Evolutionary conservation across 2,888 invertebrate genomes (phyloP), one percentile per base, ranked within the genome.

Genomic region (Muscina levida): DNA sequence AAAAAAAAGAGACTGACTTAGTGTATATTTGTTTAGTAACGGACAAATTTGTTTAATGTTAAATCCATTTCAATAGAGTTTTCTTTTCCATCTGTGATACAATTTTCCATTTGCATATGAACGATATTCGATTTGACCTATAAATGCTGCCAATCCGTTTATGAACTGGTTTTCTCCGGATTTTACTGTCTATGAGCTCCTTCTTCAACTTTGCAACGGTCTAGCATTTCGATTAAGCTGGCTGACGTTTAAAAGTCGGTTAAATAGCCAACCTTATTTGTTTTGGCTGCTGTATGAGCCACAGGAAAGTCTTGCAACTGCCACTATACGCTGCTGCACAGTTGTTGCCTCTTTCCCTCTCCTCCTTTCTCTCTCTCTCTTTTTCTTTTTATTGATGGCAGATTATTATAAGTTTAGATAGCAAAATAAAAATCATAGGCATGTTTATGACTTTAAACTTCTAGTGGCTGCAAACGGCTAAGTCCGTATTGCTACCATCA

Each of bases 221-320:
- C 8, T 39, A 19, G 19, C 59, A 22, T 53, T 53, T 22, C 13
- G 24, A 22, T 11, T 17, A 2, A 13, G 4, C 11, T 53, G 53
- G 24, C 24, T 53, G 24, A 13, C 24, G 13, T 22, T 24, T 24
- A 24, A 53, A 31, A 22, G 53, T 53, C 53, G 24, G 53, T 2
- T 53, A 53, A 62, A 10, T 39, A 5, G 22, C 13, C 62, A 62
- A 62, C 62, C 62, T 39, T 62, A 59, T 62, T 62, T 62, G 24
- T 62, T 15, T 62, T 62, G 39, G 1, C 22, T 11, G 31, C 26
- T 17, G 62, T 24, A 13, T 22, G 2, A 1, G 19, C 53, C 22
- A 53, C 44, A 44, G 4, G 31, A 31, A n/a, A n/a, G 22, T 48
- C 10, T 22, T 8, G 19, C 19, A 1, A 19, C 19, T 22, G 10